phyloP scores from a whole-genome alignment of 2,797 vertebrate genomes.

The Acipenser ruthenus region DNA sequence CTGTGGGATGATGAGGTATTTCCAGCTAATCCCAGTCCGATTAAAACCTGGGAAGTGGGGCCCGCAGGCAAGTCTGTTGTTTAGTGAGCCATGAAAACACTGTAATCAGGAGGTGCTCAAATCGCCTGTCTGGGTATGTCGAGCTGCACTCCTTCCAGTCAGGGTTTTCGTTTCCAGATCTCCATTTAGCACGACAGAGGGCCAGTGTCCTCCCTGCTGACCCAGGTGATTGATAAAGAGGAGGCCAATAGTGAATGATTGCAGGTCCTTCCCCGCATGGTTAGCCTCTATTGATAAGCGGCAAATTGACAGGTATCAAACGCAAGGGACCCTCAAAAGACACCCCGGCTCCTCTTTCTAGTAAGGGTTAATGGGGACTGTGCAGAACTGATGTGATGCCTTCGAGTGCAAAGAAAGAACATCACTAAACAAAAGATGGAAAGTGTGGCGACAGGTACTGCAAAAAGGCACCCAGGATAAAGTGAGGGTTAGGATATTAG shows the following conservation, averaged over 20 bases:
- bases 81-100: neutral
- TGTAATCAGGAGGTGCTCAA: neutral
- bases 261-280: neutral
- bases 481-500: too few species aligned
- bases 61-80: neutral
- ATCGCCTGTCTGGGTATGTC: neutral
- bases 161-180: neutral
- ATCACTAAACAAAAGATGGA: too few species aligned
- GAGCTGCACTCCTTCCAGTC: neutral
- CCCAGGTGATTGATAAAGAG: neutral
- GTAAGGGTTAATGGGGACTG: neutral
- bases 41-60: neutral
- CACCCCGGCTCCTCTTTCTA: neutral
- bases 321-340: neutral
- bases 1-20: too few species aligned
- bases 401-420: neutral
- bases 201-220: neutral
- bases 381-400: neutral
- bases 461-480: too few species aligned
- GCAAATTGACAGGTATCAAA: neutral
- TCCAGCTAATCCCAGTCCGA: neutral
- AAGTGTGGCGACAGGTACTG: too few species aligned
- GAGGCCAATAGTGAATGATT: neutral
- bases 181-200: neutral
- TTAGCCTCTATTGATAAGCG: neutral